A percentile compares a stretch with the other conserved stretches of the same genome.
Conservation (phyloP, 2,113 vertebrate species). For the Arizona elegans region DNA sequence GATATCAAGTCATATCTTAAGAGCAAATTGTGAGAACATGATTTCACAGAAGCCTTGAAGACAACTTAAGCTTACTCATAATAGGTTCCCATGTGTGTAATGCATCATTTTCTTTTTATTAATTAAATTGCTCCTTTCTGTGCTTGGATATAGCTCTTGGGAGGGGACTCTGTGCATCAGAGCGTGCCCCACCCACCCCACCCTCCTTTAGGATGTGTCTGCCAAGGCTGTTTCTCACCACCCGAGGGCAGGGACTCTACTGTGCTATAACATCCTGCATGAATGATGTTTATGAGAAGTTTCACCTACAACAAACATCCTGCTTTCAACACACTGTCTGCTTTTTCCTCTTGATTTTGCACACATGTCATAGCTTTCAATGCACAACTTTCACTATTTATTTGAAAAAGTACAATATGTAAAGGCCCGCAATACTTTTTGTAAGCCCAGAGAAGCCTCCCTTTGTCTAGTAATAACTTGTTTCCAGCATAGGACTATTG, state of each 20-base stretch:
- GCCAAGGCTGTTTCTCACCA: constrained; percentile 38
- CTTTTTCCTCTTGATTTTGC: background rate
- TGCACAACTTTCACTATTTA: constrained; percentile 29
- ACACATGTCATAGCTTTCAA: background rate
- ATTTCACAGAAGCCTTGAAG: constrained; percentile 75
- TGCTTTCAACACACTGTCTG: background rate
- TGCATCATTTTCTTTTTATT: constrained; percentile 67
- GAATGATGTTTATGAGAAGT: constrained; percentile 16
- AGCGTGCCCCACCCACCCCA: constrained; percentile 28
- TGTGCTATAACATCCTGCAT: constrained; percentile 37
- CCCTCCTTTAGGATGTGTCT: background rate
- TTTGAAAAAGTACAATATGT: constrained; percentile 26
- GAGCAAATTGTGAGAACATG: constrained; percentile 74
- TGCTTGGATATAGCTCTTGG: background rate
- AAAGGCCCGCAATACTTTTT: constrained; percentile 35
- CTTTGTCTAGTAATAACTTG: background rate
- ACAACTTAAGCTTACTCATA: constrained; percentile 71
- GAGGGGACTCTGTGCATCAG: constrained; percentile 44
- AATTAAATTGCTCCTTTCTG: constrained; percentile 63
- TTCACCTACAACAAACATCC: constrained; percentile 1
- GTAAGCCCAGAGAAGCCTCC: fast-evolving
- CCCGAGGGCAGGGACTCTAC: background rate
- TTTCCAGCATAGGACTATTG: constrained; percentile 14
- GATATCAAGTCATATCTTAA: constrained; percentile 68
- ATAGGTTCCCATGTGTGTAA: constrained; percentile 66